Base-by-base conservation (phyloP, 2,888 invertebrate species). In the Calameuta idolon region DNA sequence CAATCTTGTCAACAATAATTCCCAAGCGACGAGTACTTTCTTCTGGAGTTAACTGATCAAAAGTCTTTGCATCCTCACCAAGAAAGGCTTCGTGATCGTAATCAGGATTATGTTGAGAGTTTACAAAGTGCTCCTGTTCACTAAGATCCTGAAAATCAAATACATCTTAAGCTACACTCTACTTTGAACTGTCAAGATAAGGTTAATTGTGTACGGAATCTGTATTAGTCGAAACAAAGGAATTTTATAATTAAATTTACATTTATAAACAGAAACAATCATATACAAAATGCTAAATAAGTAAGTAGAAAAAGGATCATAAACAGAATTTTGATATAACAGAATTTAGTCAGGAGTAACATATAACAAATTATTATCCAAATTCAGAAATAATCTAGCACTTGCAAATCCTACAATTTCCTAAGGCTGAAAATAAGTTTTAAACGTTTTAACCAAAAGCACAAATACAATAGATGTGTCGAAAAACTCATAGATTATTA, bases 61-160 rank as follows among this genome's bases (percentile, higher is more conserved):
- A 99, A 4, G 97, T 95, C 89, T 97, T 97, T 0, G 99, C 97
- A 83, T 98, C 97, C 89, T 98, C 97, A 0, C 99, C 99, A 15
- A 99, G 93, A 91, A 99, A 99, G 0, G 98, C 98, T 90, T 99
- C 99, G 89, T 99, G 99, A 89, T 99, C 99, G 90, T 97, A 99
- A 83, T 98, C 97, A 75, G 95, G 93, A 91, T 99, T 97, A 87
- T 98, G 98, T 80, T 96, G 94, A 35, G 95, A 96, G 83, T 96
- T 95, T 82, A 94, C 93, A 86, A 94, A 97, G 89, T 98, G 98
- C 82, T 96, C 95, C 77, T 95, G 94, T 82, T 96, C 95, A 82
- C 96, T 96, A 9, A 97, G 93, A 85, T 95, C 94, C 89, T 96
- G 93, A 83, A 85, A 79, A 75, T 35, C 9, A 79, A 35, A 75